A percentile compares a stretch with the other conserved stretches of the same genome.
Conservation (phyloP, 2,888 invertebrate genomes). For the Cheilosia urbana region DNA sequence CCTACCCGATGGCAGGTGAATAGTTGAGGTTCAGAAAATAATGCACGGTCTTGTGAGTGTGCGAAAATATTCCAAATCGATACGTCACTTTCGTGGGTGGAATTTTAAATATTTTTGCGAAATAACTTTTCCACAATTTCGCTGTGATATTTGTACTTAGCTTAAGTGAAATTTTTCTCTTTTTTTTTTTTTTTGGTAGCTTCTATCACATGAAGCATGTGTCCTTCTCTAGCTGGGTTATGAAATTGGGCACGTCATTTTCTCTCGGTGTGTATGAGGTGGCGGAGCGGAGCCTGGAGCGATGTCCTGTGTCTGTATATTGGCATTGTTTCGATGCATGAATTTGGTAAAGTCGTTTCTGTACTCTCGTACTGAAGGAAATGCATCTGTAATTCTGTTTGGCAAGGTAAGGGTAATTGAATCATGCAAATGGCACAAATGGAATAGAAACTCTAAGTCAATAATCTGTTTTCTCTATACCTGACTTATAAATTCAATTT, state of each 20-base stretch:
- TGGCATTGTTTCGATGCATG: conserved; percentile 53
- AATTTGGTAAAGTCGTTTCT: conserved; percentile 39
- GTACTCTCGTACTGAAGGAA: background rate
- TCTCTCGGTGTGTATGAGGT: background rate
- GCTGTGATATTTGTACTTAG: conserved; percentile 70
- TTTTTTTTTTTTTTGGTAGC: background rate
- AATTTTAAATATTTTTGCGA: conserved; percentile 71
- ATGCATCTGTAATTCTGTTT: conserved; percentile 45
- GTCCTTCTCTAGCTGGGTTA: conserved; percentile 1
- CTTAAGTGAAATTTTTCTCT: conserved; percentile 65
- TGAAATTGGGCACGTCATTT: conserved; percentile 1
- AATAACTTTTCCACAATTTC: conserved; percentile 69
- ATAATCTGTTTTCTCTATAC: conserved; percentile 28
- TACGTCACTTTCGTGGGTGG: conserved; percentile 67
- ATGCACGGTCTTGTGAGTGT: conserved; percentile 13
- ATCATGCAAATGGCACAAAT: conserved; percentile 26
- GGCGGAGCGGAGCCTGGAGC: background rate
- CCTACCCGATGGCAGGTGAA: conserved; percentile 65
- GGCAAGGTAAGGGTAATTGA: conserved; percentile 20
- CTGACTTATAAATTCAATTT: conserved; percentile 59
- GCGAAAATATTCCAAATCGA: conserved; percentile 62
- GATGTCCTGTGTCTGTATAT: background rate
- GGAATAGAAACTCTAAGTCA: conserved; percentile 33
- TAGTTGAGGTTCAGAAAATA: conserved; percentile 41
- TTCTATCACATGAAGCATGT: conserved; percentile 10